Evolutionary conservation across 2,797 vertebrate species (phyloP).

Genomic region (Hyperoplus immaculatus): DNA sequence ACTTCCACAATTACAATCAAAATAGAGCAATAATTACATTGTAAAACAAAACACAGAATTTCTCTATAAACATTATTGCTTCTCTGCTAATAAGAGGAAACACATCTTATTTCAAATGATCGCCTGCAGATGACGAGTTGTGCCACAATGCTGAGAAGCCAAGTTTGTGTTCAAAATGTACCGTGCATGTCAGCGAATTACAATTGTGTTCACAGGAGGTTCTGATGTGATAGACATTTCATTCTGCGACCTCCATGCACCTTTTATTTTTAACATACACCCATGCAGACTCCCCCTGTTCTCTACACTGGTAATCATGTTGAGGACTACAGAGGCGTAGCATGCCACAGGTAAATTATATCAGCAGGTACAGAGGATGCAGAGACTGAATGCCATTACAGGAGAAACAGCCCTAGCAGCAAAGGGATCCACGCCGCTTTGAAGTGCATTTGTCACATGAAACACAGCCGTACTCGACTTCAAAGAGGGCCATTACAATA

Average conservation of each 20-base stretch:
- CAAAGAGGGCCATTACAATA: constrained; percentile 77
- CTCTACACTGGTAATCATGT: constrained; percentile 55
- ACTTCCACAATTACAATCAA: no score
- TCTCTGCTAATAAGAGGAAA: no score
- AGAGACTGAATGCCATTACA: constrained; percentile 65
- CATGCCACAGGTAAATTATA: constrained; percentile 76
- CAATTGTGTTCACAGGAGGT: constrained; percentile 42
- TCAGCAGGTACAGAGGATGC: constrained; percentile 72
- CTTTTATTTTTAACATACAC: constrained; percentile 50
- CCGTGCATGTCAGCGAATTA: constrained; percentile 34
- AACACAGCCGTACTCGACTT: constrained; percentile 77
- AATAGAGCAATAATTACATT: no score
- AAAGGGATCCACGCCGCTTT: constrained; percentile 71
- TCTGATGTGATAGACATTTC: constrained; percentile 36
- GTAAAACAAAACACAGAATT: neutral
- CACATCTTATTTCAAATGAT: constrained; percentile 25
- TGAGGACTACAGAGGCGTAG: constrained; percentile 65
- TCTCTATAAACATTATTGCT: neutral
- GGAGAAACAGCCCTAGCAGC: constrained; percentile 66
- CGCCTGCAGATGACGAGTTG: neutral
- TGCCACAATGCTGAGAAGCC: constrained; percentile 13
- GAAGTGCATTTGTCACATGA: constrained; percentile 81
- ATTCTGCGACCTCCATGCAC: constrained; percentile 38
- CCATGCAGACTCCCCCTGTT: constrained; percentile 12
- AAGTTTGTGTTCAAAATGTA: constrained; percentile 45